Conservation (phyloP, 2,888 invertebrate species). For the Elaeidobius kamerunicus region DNA sequence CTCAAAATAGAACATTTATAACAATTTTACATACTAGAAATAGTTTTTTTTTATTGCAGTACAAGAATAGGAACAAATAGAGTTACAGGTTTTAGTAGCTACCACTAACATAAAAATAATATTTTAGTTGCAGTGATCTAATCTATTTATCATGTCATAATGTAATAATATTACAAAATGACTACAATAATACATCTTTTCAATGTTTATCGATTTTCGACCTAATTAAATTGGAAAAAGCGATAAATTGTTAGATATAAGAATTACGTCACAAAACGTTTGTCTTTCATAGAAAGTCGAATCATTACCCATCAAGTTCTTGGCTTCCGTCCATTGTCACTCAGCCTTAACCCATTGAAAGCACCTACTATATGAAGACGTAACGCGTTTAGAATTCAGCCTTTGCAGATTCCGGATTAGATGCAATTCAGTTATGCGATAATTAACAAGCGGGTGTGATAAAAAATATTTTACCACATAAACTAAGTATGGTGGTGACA, state of each 20-base stretch:
- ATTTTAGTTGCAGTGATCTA: background rate
- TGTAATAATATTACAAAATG: background rate
- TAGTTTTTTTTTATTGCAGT: too few relatives aligned
- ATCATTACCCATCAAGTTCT: constrained; percentile 7
- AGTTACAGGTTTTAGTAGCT: too few relatives aligned
- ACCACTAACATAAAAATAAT: too few relatives aligned
- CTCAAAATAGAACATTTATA: too few relatives aligned
- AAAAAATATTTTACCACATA: background rate
- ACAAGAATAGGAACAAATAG: too few relatives aligned
- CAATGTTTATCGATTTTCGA: background rate
- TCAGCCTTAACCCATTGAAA: constrained; percentile 23
- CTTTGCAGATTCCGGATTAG: background rate
- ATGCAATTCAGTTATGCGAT: background rate
- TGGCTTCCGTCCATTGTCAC: constrained; percentile 23
- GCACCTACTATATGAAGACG: constrained; percentile 22
- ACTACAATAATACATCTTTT: background rate
- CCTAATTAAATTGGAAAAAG: background rate
- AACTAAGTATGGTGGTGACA: background rate
- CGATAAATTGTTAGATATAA: constrained; percentile 6
- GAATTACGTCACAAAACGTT: constrained; percentile 22
- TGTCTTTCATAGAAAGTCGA: constrained; percentile 14
- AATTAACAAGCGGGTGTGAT: too few relatives aligned
- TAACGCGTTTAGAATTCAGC: background rate
- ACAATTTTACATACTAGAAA: too few relatives aligned
- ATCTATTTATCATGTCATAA: background rate